These are phyloP conservation scores for Ceyx melanurus DNA, from an alignment of 2,113 vertebrate species.

Conservation along the genomic window DNA sequence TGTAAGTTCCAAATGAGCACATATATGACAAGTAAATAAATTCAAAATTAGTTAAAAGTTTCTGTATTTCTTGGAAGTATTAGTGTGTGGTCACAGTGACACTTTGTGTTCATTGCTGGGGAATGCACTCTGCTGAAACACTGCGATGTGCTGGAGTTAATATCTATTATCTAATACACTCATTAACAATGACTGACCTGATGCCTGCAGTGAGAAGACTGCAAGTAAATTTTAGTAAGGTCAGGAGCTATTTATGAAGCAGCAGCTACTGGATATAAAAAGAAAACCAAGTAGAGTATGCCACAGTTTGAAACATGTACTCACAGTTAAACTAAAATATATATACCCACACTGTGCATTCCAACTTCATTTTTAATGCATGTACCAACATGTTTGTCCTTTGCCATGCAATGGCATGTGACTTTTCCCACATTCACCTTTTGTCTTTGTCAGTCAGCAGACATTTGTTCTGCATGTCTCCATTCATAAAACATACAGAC, in stretches of 20 bases:
- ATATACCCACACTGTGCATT: not conserved
- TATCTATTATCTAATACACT: slow-evolving; percentile 15
- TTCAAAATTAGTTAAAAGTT: slow-evolving; percentile 68
- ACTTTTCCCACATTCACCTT: not conserved
- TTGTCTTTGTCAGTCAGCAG: slow-evolving; percentile 22
- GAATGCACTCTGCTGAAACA: slow-evolving; percentile 74
- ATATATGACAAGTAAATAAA: slow-evolving; percentile 34
- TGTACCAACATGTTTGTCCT: slow-evolving; percentile 7
- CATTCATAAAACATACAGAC: slow-evolving; percentile 21
- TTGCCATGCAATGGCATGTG: not conserved
- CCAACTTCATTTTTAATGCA: slow-evolving; percentile 29
- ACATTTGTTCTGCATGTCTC: not conserved
- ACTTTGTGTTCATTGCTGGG: slow-evolving; percentile 82
- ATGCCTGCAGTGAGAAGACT: not conserved
- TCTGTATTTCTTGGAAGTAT: slow-evolving; percentile 58
- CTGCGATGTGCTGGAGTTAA: slow-evolving; percentile 14
- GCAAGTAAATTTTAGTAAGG: not conserved
- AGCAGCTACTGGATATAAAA: not conserved
- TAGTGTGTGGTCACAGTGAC: slow-evolving; percentile 83
- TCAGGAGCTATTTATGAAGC: slow-evolving; percentile 18
- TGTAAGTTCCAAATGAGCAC: slow-evolving; percentile 37
- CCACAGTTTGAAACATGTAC: not conserved
- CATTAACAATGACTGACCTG: slow-evolving; percentile 16
- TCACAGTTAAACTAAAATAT: not conserved
- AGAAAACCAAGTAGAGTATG: not conserved